Conservation (phyloP, 2,888 invertebrate species). For the Elegia similella region DNA sequence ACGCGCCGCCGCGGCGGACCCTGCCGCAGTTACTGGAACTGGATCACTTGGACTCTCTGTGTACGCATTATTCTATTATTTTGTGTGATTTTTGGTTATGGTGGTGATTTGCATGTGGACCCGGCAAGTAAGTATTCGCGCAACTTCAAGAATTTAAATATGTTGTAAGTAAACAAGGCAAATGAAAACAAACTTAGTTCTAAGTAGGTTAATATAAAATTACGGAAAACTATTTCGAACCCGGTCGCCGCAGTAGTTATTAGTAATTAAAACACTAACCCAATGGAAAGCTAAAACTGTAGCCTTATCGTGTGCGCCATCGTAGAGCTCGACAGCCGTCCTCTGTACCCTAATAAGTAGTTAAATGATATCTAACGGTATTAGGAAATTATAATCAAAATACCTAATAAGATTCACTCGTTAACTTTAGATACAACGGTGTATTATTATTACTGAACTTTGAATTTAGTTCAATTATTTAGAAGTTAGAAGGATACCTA, state of each 20-base stretch:
- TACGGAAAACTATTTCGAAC: background rate
- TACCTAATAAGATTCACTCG: background rate
- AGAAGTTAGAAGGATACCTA: no score
- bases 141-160: background rate
- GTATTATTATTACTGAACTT: no score
- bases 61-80: constrained; percentile 62
- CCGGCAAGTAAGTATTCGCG: background rate
- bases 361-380: background rate
- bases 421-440: background rate
- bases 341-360: background rate
- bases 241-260: background rate
- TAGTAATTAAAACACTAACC: background rate
- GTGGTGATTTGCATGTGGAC: constrained; percentile 4
- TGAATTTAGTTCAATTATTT: no score
- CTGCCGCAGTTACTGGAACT: constrained; percentile 38
- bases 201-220: background rate
- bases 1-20: constrained; percentile 33
- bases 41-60: constrained; percentile 69
- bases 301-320: constrained; percentile 1
- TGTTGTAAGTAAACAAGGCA: background rate
- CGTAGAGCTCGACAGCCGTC: background rate
- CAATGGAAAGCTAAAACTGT: background rate
- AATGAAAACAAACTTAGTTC: background rate
- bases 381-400: background rate
- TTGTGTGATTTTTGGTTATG: constrained; percentile 28